Base-by-base conservation (phyloP, 2,888 invertebrate genomes). In the Drosophila yooni region DNA sequence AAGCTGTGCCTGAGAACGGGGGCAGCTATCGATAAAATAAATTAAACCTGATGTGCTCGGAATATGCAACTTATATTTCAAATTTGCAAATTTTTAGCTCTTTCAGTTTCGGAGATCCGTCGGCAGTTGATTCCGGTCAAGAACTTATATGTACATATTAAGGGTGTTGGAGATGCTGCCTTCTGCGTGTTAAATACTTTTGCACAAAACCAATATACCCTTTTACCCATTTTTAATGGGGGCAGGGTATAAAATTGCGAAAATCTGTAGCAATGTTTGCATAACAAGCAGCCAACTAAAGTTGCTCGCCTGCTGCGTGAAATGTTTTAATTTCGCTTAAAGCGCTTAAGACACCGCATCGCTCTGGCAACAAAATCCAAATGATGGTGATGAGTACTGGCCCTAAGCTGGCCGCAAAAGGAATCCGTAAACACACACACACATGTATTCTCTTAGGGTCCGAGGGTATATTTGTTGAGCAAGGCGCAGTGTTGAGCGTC, bases 241-340 rank as follows among this genome's bases (percentile, higher is more conserved):
- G 25, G 2, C 2, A 25, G 25, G 27, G 46, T 46, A 25, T 15
- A 25, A 8, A 15, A 46, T 25, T 25, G 63, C 38, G 48, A 60
- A 79, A 74, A 74, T 79, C 69, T 79, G 70, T 38, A 56, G 64
- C 75, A 79, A 75, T 76, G 70, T 73, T 76, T 79, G 82, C 79
- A 76, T 76, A 79, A 72, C 71, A 76, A 82, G 54, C 66, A 64
- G 50, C 62, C 43, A 36, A 63, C 59, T 66, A 57, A 54, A 67
- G 59, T 67, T 70, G 67, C 29, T 48, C 67, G 77, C 78, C 87
- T 76, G 87, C 63, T 82, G 77, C 70, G 77, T 77, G 74, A 89
- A 87, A 83, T 87, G 88, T 85, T 88, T 85, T 88, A 82, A 90
- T 87, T 89, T 86, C 67, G 76, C 76, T 90, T 83, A 83, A 90